A percentile compares a stretch with the other conserved stretches of the same genome.
Conservation (phyloP, 1,140 invertebrate genomes). For the Cylas formicarius region DNA sequence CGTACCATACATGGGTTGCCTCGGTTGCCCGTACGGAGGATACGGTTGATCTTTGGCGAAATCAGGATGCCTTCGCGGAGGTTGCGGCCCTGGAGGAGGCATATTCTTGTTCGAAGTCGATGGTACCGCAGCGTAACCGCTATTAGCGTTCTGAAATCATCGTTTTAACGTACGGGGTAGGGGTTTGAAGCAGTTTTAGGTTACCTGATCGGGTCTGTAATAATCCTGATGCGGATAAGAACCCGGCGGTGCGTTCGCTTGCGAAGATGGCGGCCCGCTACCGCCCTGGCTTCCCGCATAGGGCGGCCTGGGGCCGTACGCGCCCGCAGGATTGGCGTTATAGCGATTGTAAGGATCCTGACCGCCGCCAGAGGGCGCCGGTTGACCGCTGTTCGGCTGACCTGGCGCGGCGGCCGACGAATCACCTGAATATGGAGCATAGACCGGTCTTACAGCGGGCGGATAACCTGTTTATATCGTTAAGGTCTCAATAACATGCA, state of each 20-base stretch:
- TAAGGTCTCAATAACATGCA: slow-evolving; percentile 23
- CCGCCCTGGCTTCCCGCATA: slow-evolving; percentile 34
- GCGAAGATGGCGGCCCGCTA: slow-evolving; percentile 21
- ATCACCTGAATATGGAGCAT: slow-evolving; percentile 56
- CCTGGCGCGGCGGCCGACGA: slow-evolving; percentile 28
- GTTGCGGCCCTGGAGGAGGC: slow-evolving; percentile 60
- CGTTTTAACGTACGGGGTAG: neutral
- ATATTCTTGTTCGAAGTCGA: slow-evolving; percentile 54
- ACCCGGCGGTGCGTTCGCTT: slow-evolving; percentile 35
- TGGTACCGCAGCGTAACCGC: slow-evolving; percentile 42
- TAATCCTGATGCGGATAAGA: slow-evolving; percentile 57
- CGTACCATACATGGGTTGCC: slow-evolving; percentile 51
- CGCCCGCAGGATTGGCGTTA: slow-evolving; percentile 37
- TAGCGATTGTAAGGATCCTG: slow-evolving; percentile 47
- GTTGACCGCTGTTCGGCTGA: slow-evolving; percentile 23
- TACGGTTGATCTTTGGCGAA: slow-evolving; percentile 74
- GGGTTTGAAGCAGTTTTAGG: no score
- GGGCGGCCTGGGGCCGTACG: slow-evolving; percentile 37
- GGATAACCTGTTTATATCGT: slow-evolving; percentile 49
- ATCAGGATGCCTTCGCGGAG: slow-evolving; percentile 69
- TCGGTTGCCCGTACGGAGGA: slow-evolving; percentile 53
- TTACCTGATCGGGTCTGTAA: slow-evolving; percentile 53
- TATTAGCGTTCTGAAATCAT: slow-evolving; percentile 13
- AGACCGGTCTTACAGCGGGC: slow-evolving; percentile 58
- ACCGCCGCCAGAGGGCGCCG: slow-evolving; percentile 39